Evolutionary conservation across 2,888 invertebrate genomes (phyloP).

Genomic region (Ennomos quercinarius): DNA sequence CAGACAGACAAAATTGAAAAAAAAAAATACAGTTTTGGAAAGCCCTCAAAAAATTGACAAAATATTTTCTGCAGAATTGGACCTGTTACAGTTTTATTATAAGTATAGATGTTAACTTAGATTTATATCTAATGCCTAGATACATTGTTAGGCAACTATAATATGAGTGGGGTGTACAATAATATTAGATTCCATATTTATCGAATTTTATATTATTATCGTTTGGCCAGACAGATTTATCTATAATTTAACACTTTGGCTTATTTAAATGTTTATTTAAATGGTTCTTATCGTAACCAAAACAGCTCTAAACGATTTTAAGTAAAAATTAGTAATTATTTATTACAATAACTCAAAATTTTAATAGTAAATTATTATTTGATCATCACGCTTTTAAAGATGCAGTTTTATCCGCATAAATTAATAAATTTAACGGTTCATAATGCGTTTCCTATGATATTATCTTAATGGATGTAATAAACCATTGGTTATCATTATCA

Average conservation of each 20-base stretch:
- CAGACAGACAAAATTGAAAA: too few species aligned
- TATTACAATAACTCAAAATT: conserved; percentile 20
- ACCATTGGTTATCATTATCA: background rate
- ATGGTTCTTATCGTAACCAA: conserved; percentile 30
- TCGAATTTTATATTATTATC: conserved; percentile 7
- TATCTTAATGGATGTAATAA: conserved; percentile 20
- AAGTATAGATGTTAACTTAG: too few species aligned
- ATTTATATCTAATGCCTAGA: too few species aligned
- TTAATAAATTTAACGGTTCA: conserved; percentile 30
- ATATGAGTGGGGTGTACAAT: too few species aligned
- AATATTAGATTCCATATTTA: background rate
- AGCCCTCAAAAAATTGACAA: too few species aligned
- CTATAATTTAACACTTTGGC: conserved; percentile 33
- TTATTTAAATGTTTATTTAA: conserved; percentile 36
- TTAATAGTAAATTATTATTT: conserved; percentile 24
- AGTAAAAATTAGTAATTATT: conserved; percentile 19
- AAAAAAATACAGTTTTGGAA: too few species aligned
- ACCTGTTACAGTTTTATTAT: too few species aligned
- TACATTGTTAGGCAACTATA: too few species aligned
- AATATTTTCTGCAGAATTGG: too few species aligned
- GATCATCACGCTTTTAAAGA: conserved; percentile 29
- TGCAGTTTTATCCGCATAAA: conserved; percentile 40
- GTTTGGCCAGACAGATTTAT: conserved; percentile 26
- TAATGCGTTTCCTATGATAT: conserved; percentile 29
- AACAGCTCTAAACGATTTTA: conserved; percentile 26